Evolutionary conservation across 2,888 invertebrate species (phyloP), one percentile per base, ranked within the genome.

Genomic region (Plebejus melissa): DNA sequence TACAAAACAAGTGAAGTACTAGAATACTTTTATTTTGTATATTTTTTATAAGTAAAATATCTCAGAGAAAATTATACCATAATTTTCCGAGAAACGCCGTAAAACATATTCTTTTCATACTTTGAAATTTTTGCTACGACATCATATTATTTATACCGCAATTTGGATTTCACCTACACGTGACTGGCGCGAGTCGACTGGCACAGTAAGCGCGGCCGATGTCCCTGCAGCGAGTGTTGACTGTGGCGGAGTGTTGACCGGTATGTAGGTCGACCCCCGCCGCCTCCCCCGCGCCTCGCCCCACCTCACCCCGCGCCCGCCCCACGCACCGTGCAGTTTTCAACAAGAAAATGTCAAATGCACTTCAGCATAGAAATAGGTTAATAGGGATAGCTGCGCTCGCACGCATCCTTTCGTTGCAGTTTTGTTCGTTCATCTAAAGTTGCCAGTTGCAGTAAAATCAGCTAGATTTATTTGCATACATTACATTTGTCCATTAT

Each of bases 181-280:
- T 28, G 46, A 78, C 79, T 80, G 79, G 86, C 79, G 78, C 89
- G 80, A 90, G 90, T 87, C 81, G 79, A 83, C 84, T 89, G 71
- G 86, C 84, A 77, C 80, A 82, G 81, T 83, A 85, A 93, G 89
- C 86, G 87, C 87, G 84, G 86, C 91, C 84, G 87, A 91, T 90
- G 93, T 91, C 93, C 93, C 93, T 93, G 93, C 91, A 91, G 91
- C 93, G 93, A 92, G 90, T 93, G 93, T 93, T 93, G 93, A 93
- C 93, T 93, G 93, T 89, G 91, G 84, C 92, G 93, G 93, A 93
- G 93, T 93, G 93, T 90, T 93, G 93, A 93, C 93, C 93, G 93
- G 93, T 89, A 93, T 93, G 90, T 93, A 92, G 93, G 93, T 93
- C 92, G 93, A 90, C 86, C 87, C 82, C 90, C 91, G 88, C 91